Base-by-base conservation (phyloP, 2,113 vertebrate species). In the Platycercus adscitus region DNA sequence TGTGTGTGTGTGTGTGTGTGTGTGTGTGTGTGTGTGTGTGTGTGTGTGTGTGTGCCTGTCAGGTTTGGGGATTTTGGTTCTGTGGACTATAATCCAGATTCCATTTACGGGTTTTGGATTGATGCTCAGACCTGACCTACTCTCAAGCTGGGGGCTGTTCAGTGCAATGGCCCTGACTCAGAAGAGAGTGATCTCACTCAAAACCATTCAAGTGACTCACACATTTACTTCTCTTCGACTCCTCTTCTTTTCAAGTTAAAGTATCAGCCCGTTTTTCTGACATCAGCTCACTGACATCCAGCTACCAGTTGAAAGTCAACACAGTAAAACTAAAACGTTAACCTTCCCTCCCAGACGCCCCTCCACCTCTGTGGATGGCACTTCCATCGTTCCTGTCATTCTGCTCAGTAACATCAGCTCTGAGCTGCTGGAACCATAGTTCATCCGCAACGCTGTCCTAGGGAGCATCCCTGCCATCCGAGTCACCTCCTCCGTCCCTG, bases 211-310 rank as follows among this genome's bases (percentile, higher is more conserved):
- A 94, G 47, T 92, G 96, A 96, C 80, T 96, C 93, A 96, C 2
- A 3, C 79, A 93, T 89, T 93, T 91, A 89, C 72, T 93, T 71
- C 25, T 86, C 60, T 87, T 58, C 47, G 60, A 86, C 25, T 83
- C 64, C 43, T 88, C 20, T 94, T 85, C 93, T 78, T 93, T 95
- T 96, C 91, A 96, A 89, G 93, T 81, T 93, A 79, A 94, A 90
- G 86, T 73, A 92, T 33, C 76, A 75, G 56, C 39, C 47, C 17
- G 5, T 80, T 76, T 82, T 89, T 79, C 88, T 93, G 88, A 94
- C 95, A 94, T 95, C 83, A 95, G 52, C 77, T 86, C 77, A 61
- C 41, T 78, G 83, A 80, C 83, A 92, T 83, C 65, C 88, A 92
- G 90, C 86, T 92, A 90, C 86, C 90, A 90, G 82, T 53, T 77